These are phyloP conservation scores for Neelides folsomi DNA, from an alignment of 2,888 invertebrate species.

Conservation along the genomic window DNA sequence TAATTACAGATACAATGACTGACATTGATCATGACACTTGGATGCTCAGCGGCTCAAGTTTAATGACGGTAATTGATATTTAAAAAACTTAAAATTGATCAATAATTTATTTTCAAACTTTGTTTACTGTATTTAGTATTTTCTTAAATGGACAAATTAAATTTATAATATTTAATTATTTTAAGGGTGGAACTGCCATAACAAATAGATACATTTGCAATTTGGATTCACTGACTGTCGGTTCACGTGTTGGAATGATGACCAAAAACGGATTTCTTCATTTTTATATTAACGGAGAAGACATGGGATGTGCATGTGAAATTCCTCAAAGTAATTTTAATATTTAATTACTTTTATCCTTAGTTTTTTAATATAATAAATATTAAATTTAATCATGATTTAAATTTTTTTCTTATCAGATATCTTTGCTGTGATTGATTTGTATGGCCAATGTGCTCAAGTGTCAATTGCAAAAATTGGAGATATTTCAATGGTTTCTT, in stretches of 20 bases:
- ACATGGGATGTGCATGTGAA: conserved; percentile 68
- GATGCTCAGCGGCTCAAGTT: conserved; percentile 68
- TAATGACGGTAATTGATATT: conserved; percentile 48
- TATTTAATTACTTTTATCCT: neutral
- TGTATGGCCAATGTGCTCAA: conserved; percentile 69
- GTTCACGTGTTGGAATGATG: conserved; percentile 75
- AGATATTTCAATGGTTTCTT: conserved; percentile 34
- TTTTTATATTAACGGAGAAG: conserved; percentile 72
- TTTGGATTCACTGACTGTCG: conserved; percentile 63
- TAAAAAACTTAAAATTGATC: no score
- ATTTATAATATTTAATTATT: no score
- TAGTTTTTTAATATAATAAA: no score
- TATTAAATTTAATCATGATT: conserved; percentile 4
- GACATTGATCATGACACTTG: conserved; percentile 83
- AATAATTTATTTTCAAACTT: no score
- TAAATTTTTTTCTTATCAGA: conserved; percentile 38
- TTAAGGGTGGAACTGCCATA: conserved; percentile 61
- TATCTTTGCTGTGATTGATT: conserved; percentile 85
- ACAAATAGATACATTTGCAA: conserved; percentile 74
- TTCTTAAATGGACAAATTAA: no score
- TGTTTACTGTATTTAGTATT: no score
- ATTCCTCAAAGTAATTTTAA: conserved; percentile 45
- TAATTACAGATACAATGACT: conserved; percentile 55
- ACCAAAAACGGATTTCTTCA: conserved; percentile 66
- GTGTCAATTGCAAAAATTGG: conserved; percentile 43